Evolutionary conservation across 1,140 invertebrate genomes (phyloP), one percentile per base, ranked within the genome.

Genomic region (Himalopsyche phryganea): DNA sequence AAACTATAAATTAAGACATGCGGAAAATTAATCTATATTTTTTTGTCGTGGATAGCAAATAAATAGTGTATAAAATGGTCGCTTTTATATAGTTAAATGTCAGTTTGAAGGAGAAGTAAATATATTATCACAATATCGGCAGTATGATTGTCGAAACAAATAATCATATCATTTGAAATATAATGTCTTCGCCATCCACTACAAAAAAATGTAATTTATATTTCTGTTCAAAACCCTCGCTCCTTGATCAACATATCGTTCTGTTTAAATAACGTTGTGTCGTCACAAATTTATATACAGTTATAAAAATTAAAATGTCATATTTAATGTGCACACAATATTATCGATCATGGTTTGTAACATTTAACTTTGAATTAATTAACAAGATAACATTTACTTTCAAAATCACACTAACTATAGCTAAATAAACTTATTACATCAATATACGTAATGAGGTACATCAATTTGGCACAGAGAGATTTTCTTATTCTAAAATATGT

Each of bases 401-500:
- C 46, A 61, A 59, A 55, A 63, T 62, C 56, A 63, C 63, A 63
- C 63, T 60, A 52, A 63, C 57, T 65, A 73, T 73, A 63, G 66
- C 65, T 71, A 68, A 65, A 63, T 68, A 71, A 71, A 65, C 70
- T 76, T 74, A 76, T 71, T 71, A 76, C 75, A 71, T 73, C 71
- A 74, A 67, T 73, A 73, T 76, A 65, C 71, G 70, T 73, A 76
- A 78, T 77, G 76, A 78, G 76, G 76, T 78, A 78, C 74, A 65
- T 73, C 75, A 71, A 77, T 78, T 78, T 78, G 76, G 76, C 76
- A 78, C 76, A 78, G 74, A 78, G 76, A 78, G 76, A 78, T 74
- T 75, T 71, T 60, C 58, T 60, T 63, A 60, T 23, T 53, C 62
- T 64, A 64, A 50, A 55, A 63, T 63, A 63, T 60, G 49, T 28